Evolutionary conservation across 2,797 vertebrate species (phyloP).

Genomic region (Eutrigla gurnardus): DNA sequence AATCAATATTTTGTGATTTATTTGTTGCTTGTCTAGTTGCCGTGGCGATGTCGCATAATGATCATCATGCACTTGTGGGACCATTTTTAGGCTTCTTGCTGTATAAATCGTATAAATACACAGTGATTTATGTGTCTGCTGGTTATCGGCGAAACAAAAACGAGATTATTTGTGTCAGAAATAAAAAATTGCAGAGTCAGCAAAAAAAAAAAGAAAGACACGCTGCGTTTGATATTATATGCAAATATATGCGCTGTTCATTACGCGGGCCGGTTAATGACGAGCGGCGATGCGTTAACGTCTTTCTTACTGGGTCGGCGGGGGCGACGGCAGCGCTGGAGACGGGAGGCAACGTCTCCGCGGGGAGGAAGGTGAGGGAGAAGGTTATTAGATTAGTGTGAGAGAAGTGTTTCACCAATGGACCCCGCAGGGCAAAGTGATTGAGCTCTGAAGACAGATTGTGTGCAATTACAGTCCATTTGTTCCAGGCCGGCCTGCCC

Average conservation of each 20-base stretch:
- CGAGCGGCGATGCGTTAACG: conserved; percentile 22
- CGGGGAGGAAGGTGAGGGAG: conserved; percentile 48
- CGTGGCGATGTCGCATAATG: no score
- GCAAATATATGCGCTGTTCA: conserved; percentile 29
- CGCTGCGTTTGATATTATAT: not conserved
- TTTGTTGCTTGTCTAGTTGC: no score
- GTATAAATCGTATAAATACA: no score
- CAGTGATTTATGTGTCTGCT: no score
- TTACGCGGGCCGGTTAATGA: conserved; percentile 37
- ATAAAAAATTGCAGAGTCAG: conserved; percentile 13
- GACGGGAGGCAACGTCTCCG: conserved; percentile 66
- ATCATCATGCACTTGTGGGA: no score
- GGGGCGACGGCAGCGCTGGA: conserved; percentile 33
- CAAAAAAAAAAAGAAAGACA: not conserved
- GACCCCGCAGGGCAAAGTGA: conserved; percentile 71
- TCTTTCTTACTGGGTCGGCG: not conserved
- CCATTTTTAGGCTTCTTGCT: no score
- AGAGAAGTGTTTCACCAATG: conserved; percentile 66
- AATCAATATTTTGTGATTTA: no score
- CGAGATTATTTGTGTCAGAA: no score
- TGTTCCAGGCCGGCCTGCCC: conserved; percentile 66
- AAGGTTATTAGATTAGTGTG: conserved; percentile 75
- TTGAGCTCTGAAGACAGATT: conserved; percentile 81
- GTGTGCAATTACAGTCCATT: conserved; percentile 81
- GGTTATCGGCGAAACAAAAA: conserved; percentile 45